A percentile compares a stretch with the other conserved stretches of the same genome.
phyloP scores from a whole-genome alignment of 2,113 vertebrate genomes.

The Camelus dromedarius region DNA sequence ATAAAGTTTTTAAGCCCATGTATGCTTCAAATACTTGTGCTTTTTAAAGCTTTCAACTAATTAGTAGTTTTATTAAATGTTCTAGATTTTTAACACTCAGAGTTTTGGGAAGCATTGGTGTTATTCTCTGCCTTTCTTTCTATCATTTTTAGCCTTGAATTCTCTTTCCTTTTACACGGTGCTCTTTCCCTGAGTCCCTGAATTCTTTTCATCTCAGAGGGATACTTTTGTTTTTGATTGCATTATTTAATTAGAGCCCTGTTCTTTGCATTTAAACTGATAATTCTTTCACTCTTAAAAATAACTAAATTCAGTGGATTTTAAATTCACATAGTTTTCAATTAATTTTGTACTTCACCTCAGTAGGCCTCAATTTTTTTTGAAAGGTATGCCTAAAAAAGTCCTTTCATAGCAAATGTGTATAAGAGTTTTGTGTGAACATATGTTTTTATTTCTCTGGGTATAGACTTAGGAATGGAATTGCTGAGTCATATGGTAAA shows the following conservation, averaged over 20 bases:
- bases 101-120: neutral
- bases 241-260: neutral
- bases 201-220: neutral
- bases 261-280: constrained; percentile 36
- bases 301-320: neutral
- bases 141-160: neutral
- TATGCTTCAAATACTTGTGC: neutral
- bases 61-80: constrained; percentile 18
- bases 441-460: constrained; percentile 22
- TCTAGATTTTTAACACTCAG: constrained; percentile 22
- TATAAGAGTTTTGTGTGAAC: neutral
- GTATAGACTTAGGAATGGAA: neutral
- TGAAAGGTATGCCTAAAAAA: neutral
- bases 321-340: constrained; percentile 21
- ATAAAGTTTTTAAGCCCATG: neutral
- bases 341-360: constrained; percentile 43
- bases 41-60: constrained; percentile 43
- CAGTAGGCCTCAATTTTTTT: neutral
- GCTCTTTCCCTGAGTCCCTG: neutral
- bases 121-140: neutral
- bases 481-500: neutral
- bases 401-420: neutral
- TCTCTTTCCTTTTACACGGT: neutral
- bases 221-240: neutral
- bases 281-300: constrained; percentile 39